Evolutionary conservation across 2,113 vertebrate genomes (phyloP).

Genomic region (Propithecus coquereli): DNA sequence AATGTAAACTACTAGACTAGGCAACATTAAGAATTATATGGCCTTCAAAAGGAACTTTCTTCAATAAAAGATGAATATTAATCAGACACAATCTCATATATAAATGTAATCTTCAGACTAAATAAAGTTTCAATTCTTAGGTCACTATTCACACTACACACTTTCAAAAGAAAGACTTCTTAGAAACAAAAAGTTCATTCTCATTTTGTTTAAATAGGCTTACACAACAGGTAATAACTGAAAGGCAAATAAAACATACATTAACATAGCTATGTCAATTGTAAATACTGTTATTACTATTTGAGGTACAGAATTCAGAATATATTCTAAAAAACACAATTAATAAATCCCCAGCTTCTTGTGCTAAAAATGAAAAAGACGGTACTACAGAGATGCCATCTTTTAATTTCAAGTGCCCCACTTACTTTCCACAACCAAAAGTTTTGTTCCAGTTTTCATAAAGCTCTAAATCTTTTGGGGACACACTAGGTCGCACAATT

Average conservation of each 20-base stretch:
- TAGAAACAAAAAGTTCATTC: background rate
- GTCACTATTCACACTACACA: background rate
- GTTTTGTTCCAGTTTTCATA: conserved; percentile 95
- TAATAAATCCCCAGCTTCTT: background rate
- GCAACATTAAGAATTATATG: background rate
- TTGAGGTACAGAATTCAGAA: background rate
- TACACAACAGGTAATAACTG: background rate
- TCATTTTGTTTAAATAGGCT: background rate
- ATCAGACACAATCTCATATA: background rate
- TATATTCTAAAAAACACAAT: background rate
- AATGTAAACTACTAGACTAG: background rate
- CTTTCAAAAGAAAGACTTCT: background rate
- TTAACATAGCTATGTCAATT: background rate
- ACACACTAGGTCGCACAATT: conserved; percentile 92
- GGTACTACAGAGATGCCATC: background rate
- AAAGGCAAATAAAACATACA: background rate
- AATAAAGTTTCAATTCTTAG: background rate
- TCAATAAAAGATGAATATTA: background rate
- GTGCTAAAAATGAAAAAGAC: background rate
- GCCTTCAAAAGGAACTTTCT: background rate
- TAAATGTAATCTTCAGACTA: background rate
- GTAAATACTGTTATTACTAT: background rate
- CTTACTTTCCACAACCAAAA: conserved; percentile 92
- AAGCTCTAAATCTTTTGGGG: conserved; percentile 90
- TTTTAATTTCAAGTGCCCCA: background rate